Percentiles rank a stretch among this genome's conserved stretches.
Conservation (phyloP, 2,797 vertebrate species). For the Acridotheres tristis region DNA sequence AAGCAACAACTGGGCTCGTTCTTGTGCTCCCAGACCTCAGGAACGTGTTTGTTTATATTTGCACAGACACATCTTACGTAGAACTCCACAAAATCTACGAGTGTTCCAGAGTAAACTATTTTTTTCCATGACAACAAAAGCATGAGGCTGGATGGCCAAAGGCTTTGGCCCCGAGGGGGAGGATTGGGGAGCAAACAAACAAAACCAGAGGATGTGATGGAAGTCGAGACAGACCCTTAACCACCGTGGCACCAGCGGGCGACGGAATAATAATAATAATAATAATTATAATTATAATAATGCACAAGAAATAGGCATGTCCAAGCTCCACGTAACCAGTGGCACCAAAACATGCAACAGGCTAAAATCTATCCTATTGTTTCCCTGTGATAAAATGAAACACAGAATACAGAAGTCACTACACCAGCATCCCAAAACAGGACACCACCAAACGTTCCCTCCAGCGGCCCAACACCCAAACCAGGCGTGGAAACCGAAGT, state of each 20-base stretch:
- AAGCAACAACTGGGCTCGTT: slow-evolving; percentile 33
- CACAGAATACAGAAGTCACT: slow-evolving; percentile 66
- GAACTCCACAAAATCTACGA: slow-evolving; percentile 45
- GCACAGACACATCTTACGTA: slow-evolving; percentile 44
- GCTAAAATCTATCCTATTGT: slow-evolving; percentile 62
- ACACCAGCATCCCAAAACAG: slow-evolving; percentile 57
- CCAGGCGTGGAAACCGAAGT: slow-evolving; percentile 14
- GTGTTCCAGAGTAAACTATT: slow-evolving; percentile 23
- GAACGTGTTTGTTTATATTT: background rate
- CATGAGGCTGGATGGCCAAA: slow-evolving; percentile 39
- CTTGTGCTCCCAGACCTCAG: background rate
- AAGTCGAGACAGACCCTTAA: slow-evolving; percentile 65
- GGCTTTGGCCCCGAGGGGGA: slow-evolving; percentile 5
- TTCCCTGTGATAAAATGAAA: slow-evolving; percentile 62
- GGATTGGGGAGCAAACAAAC: slow-evolving; percentile 10
- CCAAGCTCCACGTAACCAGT: slow-evolving; percentile 64
- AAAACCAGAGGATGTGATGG: slow-evolving; percentile 55
- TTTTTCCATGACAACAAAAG: slow-evolving; percentile 19
- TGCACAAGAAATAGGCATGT: slow-evolving; percentile 66
- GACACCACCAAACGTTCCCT: slow-evolving; percentile 11
- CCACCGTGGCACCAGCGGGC: slow-evolving; percentile 56
- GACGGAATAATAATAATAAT: slow-evolving; percentile 17
- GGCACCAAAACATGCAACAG: slow-evolving; percentile 71
- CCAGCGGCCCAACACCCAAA: background rate
- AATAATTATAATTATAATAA: slow-evolving; percentile 45